Evolutionary conservation across 2,113 vertebrate genomes (phyloP).

Genomic region (Perca flavescens): DNA sequence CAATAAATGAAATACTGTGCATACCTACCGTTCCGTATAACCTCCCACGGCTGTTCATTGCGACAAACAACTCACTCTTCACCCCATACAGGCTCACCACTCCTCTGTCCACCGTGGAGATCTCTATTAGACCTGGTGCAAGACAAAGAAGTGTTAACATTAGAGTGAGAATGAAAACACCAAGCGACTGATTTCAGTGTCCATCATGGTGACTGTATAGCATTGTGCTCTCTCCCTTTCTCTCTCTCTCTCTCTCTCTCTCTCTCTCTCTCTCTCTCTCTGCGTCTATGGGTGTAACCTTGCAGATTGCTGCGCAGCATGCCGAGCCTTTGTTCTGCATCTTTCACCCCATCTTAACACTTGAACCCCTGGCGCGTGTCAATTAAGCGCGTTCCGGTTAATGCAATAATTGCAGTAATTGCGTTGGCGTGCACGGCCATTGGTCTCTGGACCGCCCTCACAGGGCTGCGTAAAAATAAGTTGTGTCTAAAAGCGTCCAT

Average conservation of each 20-base stretch:
- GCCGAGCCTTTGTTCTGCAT: slow-evolving; percentile 79
- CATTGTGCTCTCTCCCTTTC: slow-evolving; percentile 25
- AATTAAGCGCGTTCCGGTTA: slow-evolving; percentile 47
- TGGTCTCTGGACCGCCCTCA: slow-evolving; percentile 71
- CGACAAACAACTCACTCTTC: slow-evolving; percentile 90
- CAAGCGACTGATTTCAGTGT: neutral
- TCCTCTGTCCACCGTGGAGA: slow-evolving; percentile 95
- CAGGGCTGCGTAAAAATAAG: slow-evolving; percentile 85
- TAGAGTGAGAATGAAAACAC: neutral
- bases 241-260: slow-evolving; percentile 18
- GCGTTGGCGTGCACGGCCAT: slow-evolving; percentile 64
- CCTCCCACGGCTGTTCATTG: slow-evolving; percentile 94
- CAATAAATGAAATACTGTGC: slow-evolving; percentile 67
- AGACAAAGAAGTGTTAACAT: slow-evolving; percentile 56
- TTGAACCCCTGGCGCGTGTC: slow-evolving; percentile 43
- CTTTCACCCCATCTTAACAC: slow-evolving; percentile 50
- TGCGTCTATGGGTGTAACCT: slow-evolving; percentile 74
- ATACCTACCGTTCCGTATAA: slow-evolving; percentile 94
- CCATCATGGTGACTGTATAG: slow-evolving; percentile 20
- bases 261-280: slow-evolving; percentile 31
- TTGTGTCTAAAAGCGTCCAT: slow-evolving; percentile 84
- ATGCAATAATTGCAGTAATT: slow-evolving; percentile 55
- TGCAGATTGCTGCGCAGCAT: slow-evolving; percentile 70
- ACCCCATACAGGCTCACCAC: slow-evolving; percentile 95
- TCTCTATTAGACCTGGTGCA: slow-evolving; percentile 92